Percentiles rank a stretch among this genome's conserved stretches.
phyloP scores from a whole-genome alignment of 2,888 invertebrate species.

The Eueremaeus valkanovi region DNA sequence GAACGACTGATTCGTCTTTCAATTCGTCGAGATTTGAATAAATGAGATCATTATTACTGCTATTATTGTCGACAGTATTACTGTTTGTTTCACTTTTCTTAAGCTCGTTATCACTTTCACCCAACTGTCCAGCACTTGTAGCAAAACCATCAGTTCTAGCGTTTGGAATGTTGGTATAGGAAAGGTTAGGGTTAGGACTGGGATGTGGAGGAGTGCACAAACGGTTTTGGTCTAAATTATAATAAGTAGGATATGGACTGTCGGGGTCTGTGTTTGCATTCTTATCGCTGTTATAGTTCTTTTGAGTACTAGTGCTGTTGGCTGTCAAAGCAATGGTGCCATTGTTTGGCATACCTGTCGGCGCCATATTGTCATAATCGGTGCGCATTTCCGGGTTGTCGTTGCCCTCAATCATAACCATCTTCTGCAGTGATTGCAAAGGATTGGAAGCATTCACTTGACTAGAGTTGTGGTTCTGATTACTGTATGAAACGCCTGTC shows the following conservation, averaged over 20 bases:
- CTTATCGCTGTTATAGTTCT: constrained; percentile 14
- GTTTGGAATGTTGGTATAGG: constrained; percentile 17
- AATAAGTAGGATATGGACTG: constrained; percentile 47
- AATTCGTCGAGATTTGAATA: background rate
- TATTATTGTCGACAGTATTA: too few relatives aligned
- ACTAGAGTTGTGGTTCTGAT: constrained; percentile 23
- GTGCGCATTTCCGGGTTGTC: constrained; percentile 41
- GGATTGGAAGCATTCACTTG: constrained; percentile 45
- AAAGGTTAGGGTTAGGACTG: background rate
- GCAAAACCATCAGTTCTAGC: background rate
- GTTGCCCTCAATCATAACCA: constrained; percentile 47
- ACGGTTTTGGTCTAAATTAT: constrained; percentile 47
- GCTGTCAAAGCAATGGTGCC: constrained; percentile 39
- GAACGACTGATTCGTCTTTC: background rate
- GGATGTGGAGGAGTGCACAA: constrained; percentile 46
- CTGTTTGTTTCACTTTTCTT: constrained; percentile 7
- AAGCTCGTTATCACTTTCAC: constrained; percentile 31
- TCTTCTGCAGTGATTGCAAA: constrained; percentile 49
- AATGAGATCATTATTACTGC: constrained; percentile 19
- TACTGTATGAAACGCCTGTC: background rate
- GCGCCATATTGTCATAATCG: constrained; percentile 42
- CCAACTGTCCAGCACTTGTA: constrained; percentile 6
- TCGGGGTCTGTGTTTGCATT: constrained; percentile 44
- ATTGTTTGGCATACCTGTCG: constrained; percentile 29
- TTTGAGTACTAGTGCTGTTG: background rate